Evolutionary conservation across 2,113 vertebrate species (phyloP).

Genomic region (Marcusenius ussheri): DNA sequence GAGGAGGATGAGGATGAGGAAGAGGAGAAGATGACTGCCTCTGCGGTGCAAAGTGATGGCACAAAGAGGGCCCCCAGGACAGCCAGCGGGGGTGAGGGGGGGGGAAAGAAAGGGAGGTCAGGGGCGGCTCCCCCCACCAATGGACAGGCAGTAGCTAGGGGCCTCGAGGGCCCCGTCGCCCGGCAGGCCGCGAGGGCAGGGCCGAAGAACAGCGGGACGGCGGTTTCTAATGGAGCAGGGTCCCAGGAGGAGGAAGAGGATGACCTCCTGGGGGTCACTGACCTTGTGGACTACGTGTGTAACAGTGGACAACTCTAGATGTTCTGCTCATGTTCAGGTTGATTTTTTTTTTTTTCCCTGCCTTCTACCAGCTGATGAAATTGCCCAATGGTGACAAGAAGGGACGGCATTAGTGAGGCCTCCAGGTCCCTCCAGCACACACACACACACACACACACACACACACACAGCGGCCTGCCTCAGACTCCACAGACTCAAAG

Average conservation of each 20-base stretch:
- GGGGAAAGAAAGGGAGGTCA: constrained; percentile 69
- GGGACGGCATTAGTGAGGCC: neutral
- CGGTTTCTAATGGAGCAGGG: constrained; percentile 68
- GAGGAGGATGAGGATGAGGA: constrained; percentile 75
- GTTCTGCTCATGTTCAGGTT: neutral
- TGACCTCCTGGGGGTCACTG: constrained; percentile 79
- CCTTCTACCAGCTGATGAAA: constrained; percentile 44
- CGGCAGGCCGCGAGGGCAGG: neutral
- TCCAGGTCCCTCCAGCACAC: neutral
- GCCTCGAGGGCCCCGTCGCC: constrained; percentile 63
- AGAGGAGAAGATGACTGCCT: constrained; percentile 17
- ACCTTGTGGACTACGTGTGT: constrained; percentile 91
- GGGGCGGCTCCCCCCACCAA: constrained; percentile 72
- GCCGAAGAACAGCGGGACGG: constrained; percentile 49
- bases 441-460: neutral
- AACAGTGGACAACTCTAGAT: constrained; percentile 84
- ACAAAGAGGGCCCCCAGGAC: constrained; percentile 67
- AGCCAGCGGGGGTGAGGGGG: constrained; percentile 64
- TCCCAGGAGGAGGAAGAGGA: constrained; percentile 73
- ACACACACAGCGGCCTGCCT: neutral
- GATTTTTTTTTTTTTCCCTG: neutral
- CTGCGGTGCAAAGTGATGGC: constrained; percentile 33
- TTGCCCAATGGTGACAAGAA: neutral
- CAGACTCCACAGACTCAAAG: neutral
- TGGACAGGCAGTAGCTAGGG: constrained; percentile 73